Evolutionary conservation across 2,113 vertebrate species (phyloP), one percentile per base, ranked within the genome.

Genomic region (Sylvicapra grimmia): DNA sequence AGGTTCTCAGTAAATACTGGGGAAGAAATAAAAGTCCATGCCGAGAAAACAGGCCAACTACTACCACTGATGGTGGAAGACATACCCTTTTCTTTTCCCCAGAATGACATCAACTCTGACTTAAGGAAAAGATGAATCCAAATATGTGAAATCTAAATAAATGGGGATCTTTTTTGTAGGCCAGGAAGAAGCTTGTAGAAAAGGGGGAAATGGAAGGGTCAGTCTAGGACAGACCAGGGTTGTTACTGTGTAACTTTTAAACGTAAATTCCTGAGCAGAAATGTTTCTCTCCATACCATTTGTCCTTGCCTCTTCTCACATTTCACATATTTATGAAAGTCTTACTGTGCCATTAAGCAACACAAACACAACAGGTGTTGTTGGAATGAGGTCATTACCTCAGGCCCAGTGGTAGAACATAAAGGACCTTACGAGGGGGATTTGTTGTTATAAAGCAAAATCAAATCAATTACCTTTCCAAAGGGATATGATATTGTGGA

Each of bases 391-490:
- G 58, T 56, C 82, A 82, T 65, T 61, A 77, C 79, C 82, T 92
- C 15, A 51, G 68, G 36, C 89, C 86, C 36, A 72, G 23, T 12
- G 51, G 21, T 21, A 58, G 86, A 95, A 89, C 31, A n/a, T 6
- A 90, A 65, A 15, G 21, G 33, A 83, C 49, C 82, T 58, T 63
- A 53, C 31, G 5, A 23, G 68, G 15, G 47, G 29, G 72, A 33
- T 44, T 19, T 51, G 85, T 87, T 82, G 31, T 72, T 65, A 68
- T 54, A 77, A 91, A 97, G 49, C 86, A 96, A 96, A 95, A 65
- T 47, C 61, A 92, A 97, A 88, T 8, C 4, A 14, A 49, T 58
- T 56, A 91, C 47, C 87, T 49, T 97, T 77, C 53, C 86, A 72
- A 54, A 82, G 83, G 19, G 68, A 3, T 5, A 40, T 25, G 54